Base-by-base conservation (phyloP, 2,797 vertebrate genomes). In the Labeo calbasu region DNA sequence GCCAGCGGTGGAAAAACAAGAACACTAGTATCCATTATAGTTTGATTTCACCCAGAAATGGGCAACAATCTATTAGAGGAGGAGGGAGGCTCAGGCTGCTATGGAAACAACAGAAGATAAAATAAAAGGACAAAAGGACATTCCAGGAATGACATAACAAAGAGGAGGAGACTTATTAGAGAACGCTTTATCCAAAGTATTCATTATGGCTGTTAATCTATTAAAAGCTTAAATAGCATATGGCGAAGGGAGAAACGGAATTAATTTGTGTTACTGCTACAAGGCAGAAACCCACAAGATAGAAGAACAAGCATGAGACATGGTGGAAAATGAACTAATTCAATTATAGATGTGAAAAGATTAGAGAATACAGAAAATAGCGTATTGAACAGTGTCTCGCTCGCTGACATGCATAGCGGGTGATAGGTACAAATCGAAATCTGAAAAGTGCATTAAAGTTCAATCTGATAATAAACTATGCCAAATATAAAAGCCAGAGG, bases 371-470 rank as follows among this genome's bases (percentile, higher is more conserved):
- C 15, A 63, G 17, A 84, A 72, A 51, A 77, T 25, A 32, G 72
- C 70, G 70, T 61, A 50, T 17, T 32, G 59, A 73, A 73, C 48
- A 10, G 9, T 17, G 46, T 4, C 46, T 23, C 1, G 10, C 5
- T 71, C 46, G 25, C 8, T 69, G 43, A 61, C 59, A 46, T 25
- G 32, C 21, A 21, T 77, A 63, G 55, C 11, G 25, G 63, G 25
- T 21, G 17, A 77, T 21, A 53, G 71, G 46, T 19, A 36, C 65
- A 78, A 61, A 63, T 63, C 19, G 46, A 84, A 85, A 84, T 11
- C n/a, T 57, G 79, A 87, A 61, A 81, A 78, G 66, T 79, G 70
- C 48, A 82, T 87, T 80, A 76, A 77, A 86, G 81, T 83, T 81
- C 81, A 88, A 86, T 85, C 77, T 50, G 70, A 89, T 79, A 77